These are phyloP conservation scores for Heteropelma amictum DNA, from an alignment of 2,888 invertebrate species.

Conservation along the genomic window DNA sequence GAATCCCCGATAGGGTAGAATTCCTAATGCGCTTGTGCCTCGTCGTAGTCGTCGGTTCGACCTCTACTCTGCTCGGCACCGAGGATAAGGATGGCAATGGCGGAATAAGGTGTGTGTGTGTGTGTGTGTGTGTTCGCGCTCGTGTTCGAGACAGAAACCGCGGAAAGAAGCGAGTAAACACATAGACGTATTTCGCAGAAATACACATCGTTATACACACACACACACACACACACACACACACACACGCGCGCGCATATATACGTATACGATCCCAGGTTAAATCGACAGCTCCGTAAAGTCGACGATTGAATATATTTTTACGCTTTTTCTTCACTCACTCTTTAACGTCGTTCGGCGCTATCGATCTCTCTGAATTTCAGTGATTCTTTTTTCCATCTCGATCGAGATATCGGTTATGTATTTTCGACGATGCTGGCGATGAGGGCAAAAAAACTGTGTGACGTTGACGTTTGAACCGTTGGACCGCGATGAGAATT, in stretches of 20 bases:
- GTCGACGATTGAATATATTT: too few relatives aligned
- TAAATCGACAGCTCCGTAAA: too few relatives aligned
- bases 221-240: too few relatives aligned
- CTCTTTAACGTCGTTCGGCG: too few relatives aligned
- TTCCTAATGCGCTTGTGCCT: conserved; percentile 56
- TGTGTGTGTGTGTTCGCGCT: too few relatives aligned
- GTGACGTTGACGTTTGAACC: not conserved
- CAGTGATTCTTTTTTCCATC: too few relatives aligned
- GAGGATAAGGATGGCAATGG: conserved; percentile 35
- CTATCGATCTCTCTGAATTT: too few relatives aligned
- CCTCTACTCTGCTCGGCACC: conserved; percentile 44
- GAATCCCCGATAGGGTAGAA: conserved; percentile 58
- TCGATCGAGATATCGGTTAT: too few relatives aligned
- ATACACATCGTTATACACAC: not conserved
- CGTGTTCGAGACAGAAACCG: not conserved
- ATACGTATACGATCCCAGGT: too few relatives aligned
- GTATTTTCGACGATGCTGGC: too few relatives aligned
- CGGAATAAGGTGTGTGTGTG: not conserved
- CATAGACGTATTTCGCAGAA: not conserved
- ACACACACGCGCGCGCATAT: too few relatives aligned
- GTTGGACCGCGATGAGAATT: not conserved
- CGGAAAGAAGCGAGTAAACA: not conserved
- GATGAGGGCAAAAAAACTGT: not conserved
- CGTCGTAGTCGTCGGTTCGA: conserved; percentile 42
- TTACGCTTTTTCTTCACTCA: too few relatives aligned